Base-by-base conservation (phyloP, 2,888 invertebrate species). In the Dione vanillae region DNA sequence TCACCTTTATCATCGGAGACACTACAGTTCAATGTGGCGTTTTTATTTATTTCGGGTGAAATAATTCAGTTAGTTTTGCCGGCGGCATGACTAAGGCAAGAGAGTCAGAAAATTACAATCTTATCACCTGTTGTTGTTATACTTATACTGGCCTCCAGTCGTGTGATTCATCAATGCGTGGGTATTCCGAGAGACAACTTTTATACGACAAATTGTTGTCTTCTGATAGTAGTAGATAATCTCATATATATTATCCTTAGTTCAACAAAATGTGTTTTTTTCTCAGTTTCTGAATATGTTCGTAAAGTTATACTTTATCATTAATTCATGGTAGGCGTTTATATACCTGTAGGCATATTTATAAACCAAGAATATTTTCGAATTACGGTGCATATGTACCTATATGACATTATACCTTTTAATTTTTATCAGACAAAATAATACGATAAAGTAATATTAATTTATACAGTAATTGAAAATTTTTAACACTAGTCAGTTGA, bases 51-150 rank as follows among this genome's bases (percentile, higher is more conserved):
- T 8, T 40, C 5, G n/a, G 49, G 66, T 56, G 59, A 61, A 67
- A 59, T 67, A 65, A 37, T 45, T 54, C 19, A 49, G 49, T 49
- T 20, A 49, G 49, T 56, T n/a, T n/a, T 61, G 27, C 27, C 7
- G 58, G 20, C 54, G 62, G 71, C 54, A 62, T 75, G 74, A 76
- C 69, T 75, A 65, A 74, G 71, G 70, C 70, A 71, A 74, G 71
- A 76, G 74, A 75, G 76, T 77, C 70, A 75, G 78, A 74, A 77
- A 75, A 76, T 75, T 73, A 71, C 75, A 75, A 77, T 70, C 73
- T 72, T 73, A 72, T 77, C 75, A 78, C 78, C 76, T 78, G 78
- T 78, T 77, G 77, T 76, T 66, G 68, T 73, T 65, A 71, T 70
- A 56, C 65, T 64, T 56, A 65, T 56, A 41, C 37, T 51, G 58